Base-by-base conservation (phyloP, 2,113 vertebrate genomes). In the Corythaixoides concolor region DNA sequence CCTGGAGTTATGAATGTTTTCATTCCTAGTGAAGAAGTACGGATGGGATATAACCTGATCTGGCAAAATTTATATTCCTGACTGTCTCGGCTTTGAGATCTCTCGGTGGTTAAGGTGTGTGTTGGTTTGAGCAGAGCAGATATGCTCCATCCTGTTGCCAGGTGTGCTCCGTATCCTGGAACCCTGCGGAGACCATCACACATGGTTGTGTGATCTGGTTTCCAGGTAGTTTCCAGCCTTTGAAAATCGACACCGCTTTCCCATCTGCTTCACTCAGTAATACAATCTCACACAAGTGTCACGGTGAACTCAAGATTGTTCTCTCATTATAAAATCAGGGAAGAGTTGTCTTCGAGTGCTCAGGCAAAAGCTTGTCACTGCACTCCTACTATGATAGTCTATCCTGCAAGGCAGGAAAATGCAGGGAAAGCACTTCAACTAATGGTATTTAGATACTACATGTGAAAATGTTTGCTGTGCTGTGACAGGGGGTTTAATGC, bases 281-380 rank as follows among this genome's bases (percentile, higher is more conserved):
- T 6, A 6, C 1, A 1, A 47, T 13, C 41, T 52, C 43, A 13
- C 22, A 1, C 21, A 10, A 35, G 53, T 9, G 84, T 13, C 1
- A 10, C 6, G 62, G 1, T 26, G 64, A 63, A 15, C 35, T 62
- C 55, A 5, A 2, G 45, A 12, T 26, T n/a, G 30, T 83, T 43
- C 5, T 62, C 26, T 39, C 27, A 0, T 24, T 52, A 4, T 15
- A 19, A 30, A 30, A 35, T 28, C 45, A 33, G 55, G 33, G 69
- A 8, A 23, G 41, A 58, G n/a, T 9, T 41, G 33, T 41, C 37
- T 49, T 5, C 3, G 35, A 17, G 28, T 16, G 15, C 32, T 56
- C 8, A 4, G 39, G 30, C 8, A 0, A 10, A 6, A 35, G 26
- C 22, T 74, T 39, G 11, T 27, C 43, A 0, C 28, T 87, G 76